Percentiles rank a stretch among this genome's conserved stretches.
These are phyloP conservation scores for Scalopus aquaticus DNA, from an alignment of 2,113 vertebrate genomes.

Conservation along the genomic window DNA sequence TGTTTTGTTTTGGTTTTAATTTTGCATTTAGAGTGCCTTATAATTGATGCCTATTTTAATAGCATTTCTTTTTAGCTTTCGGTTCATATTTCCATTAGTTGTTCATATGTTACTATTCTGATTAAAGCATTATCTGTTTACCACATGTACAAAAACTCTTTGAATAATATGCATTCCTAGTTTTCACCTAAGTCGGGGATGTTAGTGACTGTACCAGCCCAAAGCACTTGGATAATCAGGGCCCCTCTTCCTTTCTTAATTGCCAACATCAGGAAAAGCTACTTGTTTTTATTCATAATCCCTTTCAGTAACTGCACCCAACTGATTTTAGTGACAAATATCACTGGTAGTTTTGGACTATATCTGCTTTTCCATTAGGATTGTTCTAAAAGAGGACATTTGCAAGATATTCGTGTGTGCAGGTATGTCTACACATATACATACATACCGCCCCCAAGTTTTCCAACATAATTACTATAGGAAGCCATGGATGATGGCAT, in stretches of 20 bases:
- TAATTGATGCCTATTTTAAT: conserved; percentile 99
- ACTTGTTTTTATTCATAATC: conserved; percentile 63
- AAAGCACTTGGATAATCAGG: conserved; percentile 84
- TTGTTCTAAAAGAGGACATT: conserved; percentile 69
- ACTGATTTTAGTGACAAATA: conserved; percentile 30
- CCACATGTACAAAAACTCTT: conserved; percentile 84
- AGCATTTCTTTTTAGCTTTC: conserved; percentile 92
- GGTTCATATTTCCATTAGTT: conserved; percentile 87
- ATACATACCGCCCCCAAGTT: not conserved
- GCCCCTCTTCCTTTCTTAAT: conserved; percentile 80
- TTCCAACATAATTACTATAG: conserved; percentile 65
- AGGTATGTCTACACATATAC: not conserved
- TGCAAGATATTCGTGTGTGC: not conserved
- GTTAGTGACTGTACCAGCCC: conserved; percentile 83
- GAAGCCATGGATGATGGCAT: conserved; percentile 73
- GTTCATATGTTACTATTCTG: conserved; percentile 85
- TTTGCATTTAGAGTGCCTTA: conserved; percentile 99
- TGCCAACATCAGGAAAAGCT: conserved; percentile 65
- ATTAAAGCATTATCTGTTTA: conserved; percentile 83
- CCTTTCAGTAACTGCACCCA: conserved; percentile 72
- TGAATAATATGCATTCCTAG: conserved; percentile 86
- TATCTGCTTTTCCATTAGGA: conserved; percentile 55
- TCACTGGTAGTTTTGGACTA: not conserved
- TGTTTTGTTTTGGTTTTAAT: conserved; percentile 85
- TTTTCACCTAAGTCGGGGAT: conserved; percentile 83